phyloP scores from a whole-genome alignment of 2,113 vertebrate genomes.

The Muscicapa adusta region DNA sequence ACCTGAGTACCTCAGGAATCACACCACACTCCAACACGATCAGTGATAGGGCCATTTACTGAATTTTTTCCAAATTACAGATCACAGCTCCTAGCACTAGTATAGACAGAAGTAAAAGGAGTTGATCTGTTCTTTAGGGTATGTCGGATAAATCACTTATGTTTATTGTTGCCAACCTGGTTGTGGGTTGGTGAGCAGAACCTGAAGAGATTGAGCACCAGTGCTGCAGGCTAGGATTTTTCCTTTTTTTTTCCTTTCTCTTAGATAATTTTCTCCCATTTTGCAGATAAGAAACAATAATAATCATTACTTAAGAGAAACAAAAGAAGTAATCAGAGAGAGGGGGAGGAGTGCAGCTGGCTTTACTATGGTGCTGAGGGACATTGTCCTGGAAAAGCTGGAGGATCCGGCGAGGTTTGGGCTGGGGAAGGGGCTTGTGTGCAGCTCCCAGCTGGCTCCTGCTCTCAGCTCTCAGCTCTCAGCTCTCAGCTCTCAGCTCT shows the following conservation, averaged over 20 bases:
- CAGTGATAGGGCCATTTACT: background rate
- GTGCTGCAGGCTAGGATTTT: background rate
- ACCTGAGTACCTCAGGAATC: background rate
- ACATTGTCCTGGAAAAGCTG: background rate
- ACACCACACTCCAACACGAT: rapidly evolving
- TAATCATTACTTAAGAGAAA: rapidly evolving
- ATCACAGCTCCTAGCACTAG: rapidly evolving
- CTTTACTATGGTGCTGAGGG: background rate
- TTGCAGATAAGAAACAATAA: background rate
- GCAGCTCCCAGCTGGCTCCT: background rate
- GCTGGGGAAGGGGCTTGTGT: background rate
- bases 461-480: rapidly evolving
- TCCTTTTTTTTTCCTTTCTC: background rate
- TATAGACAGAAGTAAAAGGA: background rate
- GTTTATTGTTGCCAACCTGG: rapidly evolving
- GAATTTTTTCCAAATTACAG: background rate
- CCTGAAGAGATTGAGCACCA: background rate
- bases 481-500: rapidly evolving
- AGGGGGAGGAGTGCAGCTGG: too few species aligned
- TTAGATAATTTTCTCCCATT: background rate
- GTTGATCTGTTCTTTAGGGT: background rate
- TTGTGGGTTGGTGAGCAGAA: background rate
- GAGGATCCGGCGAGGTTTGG: rapidly evolving
- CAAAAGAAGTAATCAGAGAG: background rate
- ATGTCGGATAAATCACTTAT: rapidly evolving